Conservation (phyloP, 2,797 vertebrate genomes). For the Mus spretus region DNA sequence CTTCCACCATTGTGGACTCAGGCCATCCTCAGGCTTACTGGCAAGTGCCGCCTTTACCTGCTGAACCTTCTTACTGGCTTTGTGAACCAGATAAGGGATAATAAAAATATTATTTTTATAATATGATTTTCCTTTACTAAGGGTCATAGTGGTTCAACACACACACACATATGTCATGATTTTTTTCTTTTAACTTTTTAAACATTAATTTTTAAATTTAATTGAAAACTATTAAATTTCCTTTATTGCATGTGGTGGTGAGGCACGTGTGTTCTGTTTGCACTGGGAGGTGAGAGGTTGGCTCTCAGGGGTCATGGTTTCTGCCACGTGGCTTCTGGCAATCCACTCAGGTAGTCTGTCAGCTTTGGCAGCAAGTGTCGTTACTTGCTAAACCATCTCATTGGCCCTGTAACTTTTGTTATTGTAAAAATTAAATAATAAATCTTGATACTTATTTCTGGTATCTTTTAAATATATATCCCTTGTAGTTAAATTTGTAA, state of each 20-base stretch:
- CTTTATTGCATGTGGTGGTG: not conserved
- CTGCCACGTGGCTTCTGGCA: not conserved
- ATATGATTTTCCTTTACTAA: slow-evolving; percentile 59
- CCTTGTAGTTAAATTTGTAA: slow-evolving; percentile 60
- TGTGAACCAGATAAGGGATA: not conserved
- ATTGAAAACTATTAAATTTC: not conserved
- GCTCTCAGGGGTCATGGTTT: no score
- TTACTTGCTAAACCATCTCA: not conserved
- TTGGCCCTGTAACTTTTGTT: slow-evolving; percentile 52
- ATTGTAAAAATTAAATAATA: slow-evolving; percentile 55
- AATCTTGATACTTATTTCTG: slow-evolving; percentile 52
- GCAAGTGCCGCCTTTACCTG: not conserved
- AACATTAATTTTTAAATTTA: not conserved
- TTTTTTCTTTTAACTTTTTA: not conserved
- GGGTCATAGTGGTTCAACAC: not conserved
- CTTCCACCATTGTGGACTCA: no score
- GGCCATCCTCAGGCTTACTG: not conserved
- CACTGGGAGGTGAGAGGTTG: not conserved
- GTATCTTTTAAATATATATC: slow-evolving; percentile 24
- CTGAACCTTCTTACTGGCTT: not conserved
- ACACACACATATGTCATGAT: not conserved
- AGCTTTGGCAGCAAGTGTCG: not conserved
- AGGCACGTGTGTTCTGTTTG: not conserved
- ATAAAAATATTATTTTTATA: slow-evolving; percentile 12
- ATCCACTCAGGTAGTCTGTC: not conserved